Evolutionary conservation across 2,888 invertebrate species (phyloP), one percentile per base, ranked within the genome.

Genomic region (Mamestra brassicae): DNA sequence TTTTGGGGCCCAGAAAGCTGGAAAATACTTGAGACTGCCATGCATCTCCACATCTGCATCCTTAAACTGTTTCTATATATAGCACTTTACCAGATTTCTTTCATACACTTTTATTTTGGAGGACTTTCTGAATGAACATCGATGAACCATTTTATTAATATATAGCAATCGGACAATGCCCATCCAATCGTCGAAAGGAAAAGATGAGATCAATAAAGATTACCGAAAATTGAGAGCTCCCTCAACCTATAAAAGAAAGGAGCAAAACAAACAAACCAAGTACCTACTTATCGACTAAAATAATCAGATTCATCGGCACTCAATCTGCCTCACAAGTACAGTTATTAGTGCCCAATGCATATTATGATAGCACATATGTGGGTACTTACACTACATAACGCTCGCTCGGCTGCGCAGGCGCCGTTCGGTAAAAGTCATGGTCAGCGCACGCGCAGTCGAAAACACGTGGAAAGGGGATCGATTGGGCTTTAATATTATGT

Each of bases 341-440:
- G 77, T 82, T 63, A 85, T 82, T 85, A 82, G 71, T 71, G 58
- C 38, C 17, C 11, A 68, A 58, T 66, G 71, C 83, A 70, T 50
- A 67, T 77, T 55, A 72, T 66, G 75, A 70, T 68, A 70, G 54
- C 76, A 74, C 34, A n/a, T 38, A 60, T 5, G 57, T 63, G 54
- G 4, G 65, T 62, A 72, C 47, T 69, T 52, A 55, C 50, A n/a
- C 70, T 68, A 62, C 63, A 76, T 85, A 81, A 68, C 65, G 64
- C 60, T 69, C 84, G 81, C 71, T 69, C 58, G 34, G 45, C 38
- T 67, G 80, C 69, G 73, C 71, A 17, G 74, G 77, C 76, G 76
- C 70, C 74, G 73, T 78, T 77, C 66, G 58, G 85, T 86, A 87
- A 87, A 87, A 88, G 87, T 87, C 85, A 87, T 70, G 81, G 83